Evolutionary conservation across 2,113 vertebrate genomes (phyloP).

Genomic region (Zootoca vivipara): DNA sequence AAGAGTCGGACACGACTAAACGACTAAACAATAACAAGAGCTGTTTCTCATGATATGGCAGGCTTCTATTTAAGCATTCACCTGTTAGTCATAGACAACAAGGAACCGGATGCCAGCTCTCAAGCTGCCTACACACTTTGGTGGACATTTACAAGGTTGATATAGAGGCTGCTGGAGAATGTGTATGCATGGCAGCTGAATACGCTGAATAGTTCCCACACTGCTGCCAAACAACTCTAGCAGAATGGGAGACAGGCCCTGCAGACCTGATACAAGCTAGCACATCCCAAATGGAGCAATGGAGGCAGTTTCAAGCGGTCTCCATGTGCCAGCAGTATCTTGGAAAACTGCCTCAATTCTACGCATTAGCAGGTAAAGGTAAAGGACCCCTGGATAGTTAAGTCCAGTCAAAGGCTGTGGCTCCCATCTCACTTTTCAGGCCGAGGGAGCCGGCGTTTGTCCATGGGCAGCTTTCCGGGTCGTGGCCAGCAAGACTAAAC

Average conservation of each 20-base stretch:
- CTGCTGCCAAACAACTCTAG: not conserved
- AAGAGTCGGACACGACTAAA: no score
- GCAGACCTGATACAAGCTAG: not conserved
- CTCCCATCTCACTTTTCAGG: no score
- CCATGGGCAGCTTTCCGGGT: no score
- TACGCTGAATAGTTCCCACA: not conserved
- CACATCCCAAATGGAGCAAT: not conserved
- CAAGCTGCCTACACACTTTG: no score
- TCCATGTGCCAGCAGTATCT: not conserved
- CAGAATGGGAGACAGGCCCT: not conserved
- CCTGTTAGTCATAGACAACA: no score
- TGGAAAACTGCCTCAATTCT: not conserved
- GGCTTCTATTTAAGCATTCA: not conserved
- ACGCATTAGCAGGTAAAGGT: no score
- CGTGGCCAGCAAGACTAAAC: no score
- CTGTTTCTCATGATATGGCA: not conserved
- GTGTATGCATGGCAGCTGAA: not conserved
- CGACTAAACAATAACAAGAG: no score
- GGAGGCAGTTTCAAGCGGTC: not conserved
- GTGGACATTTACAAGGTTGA: not conserved
- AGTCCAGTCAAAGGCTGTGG: no score
- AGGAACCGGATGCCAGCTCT: no score
- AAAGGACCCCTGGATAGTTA: no score
- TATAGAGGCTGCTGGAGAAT: not conserved
- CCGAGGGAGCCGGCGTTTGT: no score